Conservation (phyloP, 1,140 invertebrate genomes). For the Drosophila kepulauana region DNA sequence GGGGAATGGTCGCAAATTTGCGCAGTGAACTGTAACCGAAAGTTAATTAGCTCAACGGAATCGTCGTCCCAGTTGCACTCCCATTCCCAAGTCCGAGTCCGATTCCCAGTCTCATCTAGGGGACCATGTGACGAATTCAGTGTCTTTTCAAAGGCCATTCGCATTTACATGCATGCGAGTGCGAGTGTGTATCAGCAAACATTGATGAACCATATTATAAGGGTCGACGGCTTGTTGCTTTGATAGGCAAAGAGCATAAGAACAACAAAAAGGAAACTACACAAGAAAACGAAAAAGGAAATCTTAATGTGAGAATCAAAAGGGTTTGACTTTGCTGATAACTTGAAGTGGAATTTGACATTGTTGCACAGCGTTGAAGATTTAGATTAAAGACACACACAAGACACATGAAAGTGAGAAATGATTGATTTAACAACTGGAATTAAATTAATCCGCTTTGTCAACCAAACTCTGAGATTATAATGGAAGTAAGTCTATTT, state of each 20-base stretch:
- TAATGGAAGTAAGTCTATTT: too few relatives aligned
- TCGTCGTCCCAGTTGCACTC: conserved; percentile 45
- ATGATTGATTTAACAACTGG: conserved; percentile 10
- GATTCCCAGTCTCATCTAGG: conserved; percentile 31
- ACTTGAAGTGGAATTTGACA: conserved; percentile 17
- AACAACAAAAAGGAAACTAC: conserved; percentile 35
- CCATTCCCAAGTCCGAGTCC: not conserved
- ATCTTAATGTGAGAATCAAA: conserved; percentile 50
- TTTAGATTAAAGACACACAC: not conserved
- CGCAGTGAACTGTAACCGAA: conserved; percentile 80
- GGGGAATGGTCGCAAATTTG: conserved; percentile 62
- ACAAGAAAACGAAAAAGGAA: conserved; percentile 44
- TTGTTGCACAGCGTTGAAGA: not conserved
- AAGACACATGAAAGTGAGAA: conserved; percentile 6
- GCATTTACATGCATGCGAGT: conserved; percentile 20
- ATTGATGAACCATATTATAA: conserved; percentile 53
- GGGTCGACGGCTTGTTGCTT: conserved; percentile 45
- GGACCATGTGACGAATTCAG: conserved; percentile 38
- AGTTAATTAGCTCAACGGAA: conserved; percentile 78
- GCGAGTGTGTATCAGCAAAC: conserved; percentile 20
- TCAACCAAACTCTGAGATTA: not conserved
- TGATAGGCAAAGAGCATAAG: not conserved
- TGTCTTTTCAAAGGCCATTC: conserved; percentile 44
- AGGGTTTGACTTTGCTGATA: conserved; percentile 49
- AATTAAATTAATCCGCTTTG: not conserved